Evolutionary conservation across 2,797 vertebrate species (phyloP).

Genomic region (Lithobates pipiens): DNA sequence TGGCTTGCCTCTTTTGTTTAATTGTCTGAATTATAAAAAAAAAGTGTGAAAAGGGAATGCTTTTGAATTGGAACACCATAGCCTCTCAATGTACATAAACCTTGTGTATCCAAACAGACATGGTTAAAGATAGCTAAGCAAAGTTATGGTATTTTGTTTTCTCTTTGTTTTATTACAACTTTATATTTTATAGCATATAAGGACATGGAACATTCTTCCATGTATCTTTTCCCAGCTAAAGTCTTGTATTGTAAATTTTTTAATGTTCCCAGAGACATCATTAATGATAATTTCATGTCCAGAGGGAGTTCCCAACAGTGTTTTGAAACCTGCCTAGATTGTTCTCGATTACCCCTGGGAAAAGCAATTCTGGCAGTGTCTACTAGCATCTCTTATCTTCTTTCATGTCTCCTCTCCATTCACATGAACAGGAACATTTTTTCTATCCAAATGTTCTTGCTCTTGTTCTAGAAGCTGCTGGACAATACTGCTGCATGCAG

Average conservation of each 20-base stretch:
- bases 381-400: too few relatives aligned
- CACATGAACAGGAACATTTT: not conserved
- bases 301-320: not conserved
- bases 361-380: too few relatives aligned
- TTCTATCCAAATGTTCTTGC: too few relatives aligned
- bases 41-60: constrained; percentile 65
- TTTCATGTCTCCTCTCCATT: not conserved
- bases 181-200: not conserved
- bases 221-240: too few relatives aligned
- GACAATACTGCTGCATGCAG: too few relatives aligned
- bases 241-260: too few relatives aligned
- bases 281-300: not conserved
- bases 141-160: not conserved
- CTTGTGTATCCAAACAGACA: not conserved
- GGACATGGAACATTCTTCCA: too few relatives aligned
- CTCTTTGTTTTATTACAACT: too few relatives aligned
- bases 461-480: too few relatives aligned
- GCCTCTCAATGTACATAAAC: not conserved
- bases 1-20: constrained; percentile 66
- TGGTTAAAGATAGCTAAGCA: not conserved
- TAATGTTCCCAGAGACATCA: not conserved
- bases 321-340: not conserved
- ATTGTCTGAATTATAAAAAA: constrained; percentile 50
- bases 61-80: constrained; percentile 36
- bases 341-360: not conserved